Percentiles rank a stretch among this genome's conserved stretches.
Evolutionary conservation across 2,888 invertebrate genomes (phyloP).

Genomic region (Neria commutata): DNA sequence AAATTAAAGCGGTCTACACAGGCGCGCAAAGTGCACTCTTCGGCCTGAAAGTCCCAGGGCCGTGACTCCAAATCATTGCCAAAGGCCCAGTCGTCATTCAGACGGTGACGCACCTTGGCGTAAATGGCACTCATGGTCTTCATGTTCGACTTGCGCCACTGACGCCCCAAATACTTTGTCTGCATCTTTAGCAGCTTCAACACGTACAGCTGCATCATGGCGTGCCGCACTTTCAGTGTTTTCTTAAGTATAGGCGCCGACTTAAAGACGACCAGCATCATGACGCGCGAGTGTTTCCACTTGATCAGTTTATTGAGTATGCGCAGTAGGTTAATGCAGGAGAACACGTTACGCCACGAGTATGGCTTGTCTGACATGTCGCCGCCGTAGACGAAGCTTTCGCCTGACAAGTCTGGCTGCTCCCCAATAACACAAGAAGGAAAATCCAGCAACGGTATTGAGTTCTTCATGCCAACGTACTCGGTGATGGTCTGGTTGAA

Average conservation of each 20-base stretch:
- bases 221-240: conserved; percentile 92
- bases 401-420: conserved; percentile 90
- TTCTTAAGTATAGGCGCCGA: conserved; percentile 98
- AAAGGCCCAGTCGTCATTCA: conserved; percentile 99
- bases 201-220: conserved; percentile 97
- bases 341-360: conserved; percentile 98
- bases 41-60: conserved; percentile 98
- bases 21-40: conserved; percentile 91
- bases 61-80: conserved; percentile 97
- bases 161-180: conserved; percentile 96
- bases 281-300: conserved; percentile 99
- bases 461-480: conserved; percentile 93
- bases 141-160: conserved; percentile 99
- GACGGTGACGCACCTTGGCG: conserved; percentile 91
- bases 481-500: conserved; percentile 97
- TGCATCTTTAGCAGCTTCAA: conserved; percentile 99
- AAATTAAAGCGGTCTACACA: conserved; percentile 96
- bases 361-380: conserved; percentile 72
- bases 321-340: conserved; percentile 94
- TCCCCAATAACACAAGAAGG: conserved; percentile 96
- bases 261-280: conserved; percentile 99
- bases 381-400: conserved; percentile 86
- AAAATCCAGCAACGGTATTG: conserved; percentile 91
- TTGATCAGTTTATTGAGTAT: conserved; percentile 98
- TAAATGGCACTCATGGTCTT: conserved; percentile 99